Conservation (phyloP, 2,113 vertebrate genomes). For the Macrotis lagotis region DNA sequence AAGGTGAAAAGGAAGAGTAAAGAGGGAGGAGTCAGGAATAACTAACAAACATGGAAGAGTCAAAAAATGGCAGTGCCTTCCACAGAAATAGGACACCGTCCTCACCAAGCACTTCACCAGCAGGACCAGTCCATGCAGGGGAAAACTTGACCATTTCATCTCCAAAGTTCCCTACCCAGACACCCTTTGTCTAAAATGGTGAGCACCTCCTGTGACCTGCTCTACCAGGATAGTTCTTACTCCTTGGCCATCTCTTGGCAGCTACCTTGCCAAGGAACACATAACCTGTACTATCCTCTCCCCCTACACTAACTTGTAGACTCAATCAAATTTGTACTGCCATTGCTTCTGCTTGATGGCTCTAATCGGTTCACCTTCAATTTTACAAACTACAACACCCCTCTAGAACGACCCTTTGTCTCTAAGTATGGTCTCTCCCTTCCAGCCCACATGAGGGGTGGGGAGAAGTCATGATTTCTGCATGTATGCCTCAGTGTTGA, state of each 20-base stretch:
- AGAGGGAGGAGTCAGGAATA: not conserved
- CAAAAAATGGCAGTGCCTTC: not conserved
- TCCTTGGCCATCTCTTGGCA: not conserved
- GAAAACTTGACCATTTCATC: not conserved
- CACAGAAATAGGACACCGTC: not conserved
- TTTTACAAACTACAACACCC: not conserved
- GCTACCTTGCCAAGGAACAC: not conserved
- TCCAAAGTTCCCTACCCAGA: not conserved
- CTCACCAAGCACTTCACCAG: not conserved
- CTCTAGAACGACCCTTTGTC: not conserved
- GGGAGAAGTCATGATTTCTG: not conserved
- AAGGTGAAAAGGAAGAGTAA: not conserved
- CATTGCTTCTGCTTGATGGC: not conserved
- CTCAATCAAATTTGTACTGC: not conserved
- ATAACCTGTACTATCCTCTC: not conserved
- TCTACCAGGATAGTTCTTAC: not conserved
- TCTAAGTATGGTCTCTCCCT: not conserved
- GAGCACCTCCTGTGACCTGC: not conserved
- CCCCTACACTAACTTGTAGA: not conserved
- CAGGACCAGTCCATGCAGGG: not conserved
- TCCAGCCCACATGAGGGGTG: not conserved
- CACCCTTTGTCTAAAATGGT: not conserved
- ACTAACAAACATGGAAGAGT: not conserved
- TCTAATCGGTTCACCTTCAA: not conserved
- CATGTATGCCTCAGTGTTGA: not conserved